Evolutionary conservation across 2,888 invertebrate genomes (phyloP).

Genomic region (Acrobasis repandana): DNA sequence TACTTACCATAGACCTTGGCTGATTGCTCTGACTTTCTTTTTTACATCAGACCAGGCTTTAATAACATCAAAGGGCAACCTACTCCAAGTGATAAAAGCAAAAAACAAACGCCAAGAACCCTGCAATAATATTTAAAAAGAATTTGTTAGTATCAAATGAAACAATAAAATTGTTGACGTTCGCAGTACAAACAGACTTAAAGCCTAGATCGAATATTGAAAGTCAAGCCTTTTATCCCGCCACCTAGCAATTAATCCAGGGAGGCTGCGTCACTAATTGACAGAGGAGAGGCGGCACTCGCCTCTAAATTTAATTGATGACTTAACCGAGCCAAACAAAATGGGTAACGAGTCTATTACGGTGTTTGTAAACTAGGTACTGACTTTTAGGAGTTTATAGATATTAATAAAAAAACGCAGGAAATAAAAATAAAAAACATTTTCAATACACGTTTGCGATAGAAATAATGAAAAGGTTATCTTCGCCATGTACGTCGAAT

Average conservation of each 20-base stretch:
- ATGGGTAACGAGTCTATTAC: neutral
- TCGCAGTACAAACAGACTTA: conserved; percentile 15
- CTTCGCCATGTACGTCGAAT: too few species aligned
- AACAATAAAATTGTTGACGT: neutral
- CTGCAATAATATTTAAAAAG: neutral
- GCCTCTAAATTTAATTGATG: conserved; percentile 13
- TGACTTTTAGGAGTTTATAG: too few species aligned
- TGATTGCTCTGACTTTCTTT: too few species aligned
- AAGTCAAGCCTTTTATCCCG: conserved; percentile 13
- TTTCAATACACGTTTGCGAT: too few species aligned
- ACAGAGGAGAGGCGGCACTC: conserved; percentile 7
- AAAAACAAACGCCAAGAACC: neutral
- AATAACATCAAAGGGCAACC: too few species aligned
- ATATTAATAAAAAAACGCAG: too few species aligned
- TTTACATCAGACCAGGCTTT: too few species aligned
- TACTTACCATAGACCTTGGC: too few species aligned
- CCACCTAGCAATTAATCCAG: conserved; percentile 13
- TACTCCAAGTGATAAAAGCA: too few species aligned
- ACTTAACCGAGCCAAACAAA: conserved; percentile 3
- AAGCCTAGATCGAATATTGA: conserved; percentile 9
- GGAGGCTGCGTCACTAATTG: conserved; percentile 10
- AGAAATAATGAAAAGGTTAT: too few species aligned
- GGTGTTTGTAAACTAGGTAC: neutral
- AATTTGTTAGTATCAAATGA: neutral
- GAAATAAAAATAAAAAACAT: too few species aligned